Evolutionary conservation across 2,888 invertebrate genomes (phyloP).

Genomic region (Ferdinandea cuprea): DNA sequence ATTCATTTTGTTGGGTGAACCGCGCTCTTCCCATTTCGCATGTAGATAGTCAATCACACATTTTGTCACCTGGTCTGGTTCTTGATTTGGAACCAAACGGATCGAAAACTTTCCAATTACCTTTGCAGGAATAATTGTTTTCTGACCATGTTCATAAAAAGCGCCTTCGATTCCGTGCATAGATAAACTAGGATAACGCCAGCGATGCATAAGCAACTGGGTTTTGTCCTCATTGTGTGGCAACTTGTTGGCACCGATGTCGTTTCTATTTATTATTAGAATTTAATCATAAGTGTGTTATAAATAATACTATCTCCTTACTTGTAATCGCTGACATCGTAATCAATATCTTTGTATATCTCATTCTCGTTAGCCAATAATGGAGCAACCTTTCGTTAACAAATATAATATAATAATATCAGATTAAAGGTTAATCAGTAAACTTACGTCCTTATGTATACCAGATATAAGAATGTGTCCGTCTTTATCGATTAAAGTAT

Average conservation of each 20-base stretch:
- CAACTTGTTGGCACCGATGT: slow-evolving; percentile 88
- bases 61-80: slow-evolving; percentile 91
- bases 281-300: background rate
- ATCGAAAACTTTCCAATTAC: slow-evolving; percentile 99
- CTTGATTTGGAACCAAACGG: slow-evolving; percentile 97
- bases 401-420: slow-evolving; percentile 86
- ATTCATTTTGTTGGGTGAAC: slow-evolving; percentile 93
- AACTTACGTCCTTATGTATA: slow-evolving; percentile 90
- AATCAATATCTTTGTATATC: slow-evolving; percentile 92
- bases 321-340: slow-evolving; percentile 91
- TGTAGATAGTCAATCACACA: slow-evolving; percentile 91
- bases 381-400: slow-evolving; percentile 83
- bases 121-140: slow-evolving; percentile 97
- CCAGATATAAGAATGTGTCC: slow-evolving; percentile 94
- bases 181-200: slow-evolving; percentile 97
- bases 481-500: slow-evolving; percentile 91
- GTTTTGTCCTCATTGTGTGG: slow-evolving; percentile 91
- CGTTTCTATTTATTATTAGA: slow-evolving; percentile 82
- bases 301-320: slow-evolving; percentile 77
- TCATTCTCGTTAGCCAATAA: slow-evolving; percentile 88
- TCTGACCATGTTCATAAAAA: slow-evolving; percentile 95
- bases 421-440: background rate
- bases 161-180: slow-evolving; percentile 97
- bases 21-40: slow-evolving; percentile 90
- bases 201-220: slow-evolving; percentile 95